Evolutionary conservation across 2,113 vertebrate species (phyloP).

Genomic region (Lophochroa leadbeateri): DNA sequence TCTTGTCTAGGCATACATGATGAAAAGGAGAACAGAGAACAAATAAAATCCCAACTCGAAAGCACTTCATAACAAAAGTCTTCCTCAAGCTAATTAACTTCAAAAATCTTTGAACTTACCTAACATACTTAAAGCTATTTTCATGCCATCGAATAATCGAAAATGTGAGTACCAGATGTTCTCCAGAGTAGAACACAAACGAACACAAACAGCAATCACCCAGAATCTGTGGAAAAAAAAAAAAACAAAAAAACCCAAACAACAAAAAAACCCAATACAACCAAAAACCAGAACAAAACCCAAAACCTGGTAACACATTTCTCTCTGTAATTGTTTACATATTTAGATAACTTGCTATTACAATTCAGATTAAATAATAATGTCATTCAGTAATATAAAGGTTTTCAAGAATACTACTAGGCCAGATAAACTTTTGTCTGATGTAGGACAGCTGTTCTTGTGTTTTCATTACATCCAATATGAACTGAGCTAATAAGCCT

Average conservation of each 20-base stretch:
- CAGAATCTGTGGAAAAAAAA: slow-evolving; percentile 71
- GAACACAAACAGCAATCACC: slow-evolving; percentile 87
- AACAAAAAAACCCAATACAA: neutral
- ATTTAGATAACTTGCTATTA: neutral
- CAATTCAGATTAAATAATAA: neutral
- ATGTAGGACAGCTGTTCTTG: neutral
- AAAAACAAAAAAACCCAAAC: neutral
- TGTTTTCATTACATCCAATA: neutral
- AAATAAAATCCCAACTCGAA: neutral
- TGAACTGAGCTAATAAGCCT: accelerated
- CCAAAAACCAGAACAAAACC: neutral
- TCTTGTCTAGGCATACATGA: neutral
- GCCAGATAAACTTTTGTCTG: neutral
- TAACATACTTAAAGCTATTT: slow-evolving; percentile 46
- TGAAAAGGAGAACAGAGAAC: neutral
- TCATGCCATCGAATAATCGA: slow-evolving; percentile 86
- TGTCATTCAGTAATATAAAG: neutral
- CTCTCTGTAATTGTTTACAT: neutral
- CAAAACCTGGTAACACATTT: neutral
- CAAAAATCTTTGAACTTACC: slow-evolving; percentile 66
- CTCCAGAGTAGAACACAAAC: slow-evolving; percentile 84
- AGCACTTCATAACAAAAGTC: neutral
- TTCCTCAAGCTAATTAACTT: neutral
- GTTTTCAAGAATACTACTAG: neutral
- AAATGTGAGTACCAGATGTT: slow-evolving; percentile 81